Evolutionary conservation across 1,140 invertebrate species (phyloP).

Genomic region (Ostrea edulis): DNA sequence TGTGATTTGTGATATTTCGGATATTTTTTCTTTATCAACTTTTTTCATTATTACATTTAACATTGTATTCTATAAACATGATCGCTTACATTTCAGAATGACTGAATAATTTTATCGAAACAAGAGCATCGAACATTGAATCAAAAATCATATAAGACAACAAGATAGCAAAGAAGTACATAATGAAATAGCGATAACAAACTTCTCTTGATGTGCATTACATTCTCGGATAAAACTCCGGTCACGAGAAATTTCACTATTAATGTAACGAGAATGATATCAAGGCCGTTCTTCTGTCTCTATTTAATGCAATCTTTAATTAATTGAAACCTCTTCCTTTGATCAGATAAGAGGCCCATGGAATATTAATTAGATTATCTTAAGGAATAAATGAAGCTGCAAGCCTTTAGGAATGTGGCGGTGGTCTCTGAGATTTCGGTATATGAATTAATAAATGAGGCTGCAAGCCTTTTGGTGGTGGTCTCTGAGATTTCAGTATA

Average conservation of each 20-base stretch:
- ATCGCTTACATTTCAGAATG: no score
- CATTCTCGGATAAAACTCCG: neutral
- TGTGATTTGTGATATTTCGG: neutral
- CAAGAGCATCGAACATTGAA: neutral
- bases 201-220: neutral
- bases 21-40: neutral
- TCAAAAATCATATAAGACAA: neutral
- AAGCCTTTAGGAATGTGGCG: neutral
- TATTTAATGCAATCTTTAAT: neutral
- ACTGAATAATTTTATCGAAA: neutral
- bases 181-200: neutral
- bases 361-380: conserved; percentile 8
- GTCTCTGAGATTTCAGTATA: neutral
- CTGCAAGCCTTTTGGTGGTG: neutral
- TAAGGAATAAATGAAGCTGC: neutral
- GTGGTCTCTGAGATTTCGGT: neutral
- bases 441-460: neutral
- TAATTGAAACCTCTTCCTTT: neutral
- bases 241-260: neutral
- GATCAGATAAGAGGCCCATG: neutral
- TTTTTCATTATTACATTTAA: neutral
- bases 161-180: neutral
- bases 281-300: neutral
- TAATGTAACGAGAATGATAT: neutral
- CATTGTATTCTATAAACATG: neutral